phyloP scores from a whole-genome alignment of 2,797 vertebrate genomes.

The Acanthurus lineatus region DNA sequence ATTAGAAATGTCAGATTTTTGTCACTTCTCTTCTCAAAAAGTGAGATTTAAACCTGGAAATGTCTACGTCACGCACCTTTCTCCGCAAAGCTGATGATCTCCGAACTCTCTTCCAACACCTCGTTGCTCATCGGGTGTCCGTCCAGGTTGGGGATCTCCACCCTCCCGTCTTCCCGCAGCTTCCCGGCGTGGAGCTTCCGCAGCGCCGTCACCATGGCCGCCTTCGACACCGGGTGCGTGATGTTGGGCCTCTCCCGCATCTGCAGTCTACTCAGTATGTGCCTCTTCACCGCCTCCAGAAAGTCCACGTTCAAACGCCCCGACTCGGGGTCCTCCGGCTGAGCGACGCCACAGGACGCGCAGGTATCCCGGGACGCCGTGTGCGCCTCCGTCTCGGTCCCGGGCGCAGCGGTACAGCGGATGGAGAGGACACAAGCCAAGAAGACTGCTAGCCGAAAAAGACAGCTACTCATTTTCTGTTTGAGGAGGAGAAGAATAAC shows the following conservation, averaged over 20 bases:
- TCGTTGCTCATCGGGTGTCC: slow-evolving; percentile 89
- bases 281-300: slow-evolving; percentile 90
- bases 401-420: slow-evolving; percentile 84
- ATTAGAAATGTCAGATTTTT: neutral
- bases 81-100: slow-evolving; percentile 98
- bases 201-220: slow-evolving; percentile 95
- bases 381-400: slow-evolving; percentile 82
- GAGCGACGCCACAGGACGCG: slow-evolving; percentile 84
- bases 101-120: slow-evolving; percentile 90
- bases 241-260: slow-evolving; percentile 89
- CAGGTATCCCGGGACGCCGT: slow-evolving; percentile 86
- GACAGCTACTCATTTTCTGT: slow-evolving; percentile 83
- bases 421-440: slow-evolving; percentile 79
- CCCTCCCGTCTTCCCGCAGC: slow-evolving; percentile 92
- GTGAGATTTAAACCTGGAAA: neutral
- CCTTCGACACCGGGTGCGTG: slow-evolving; percentile 89
- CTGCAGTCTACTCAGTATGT: slow-evolving; percentile 91
- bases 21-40: neutral
- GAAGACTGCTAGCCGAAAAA: slow-evolving; percentile 76
- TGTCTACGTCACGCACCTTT: slow-evolving; percentile 86
- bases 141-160: slow-evolving; percentile 95
- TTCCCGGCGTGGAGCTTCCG: slow-evolving; percentile 92
- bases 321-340: slow-evolving; percentile 72
- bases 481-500: slow-evolving; percentile 44
- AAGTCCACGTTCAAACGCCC: slow-evolving; percentile 89